Evolutionary conservation across 2,888 invertebrate species (phyloP).

Genomic region (Caenorhabditis doughertyi): DNA sequence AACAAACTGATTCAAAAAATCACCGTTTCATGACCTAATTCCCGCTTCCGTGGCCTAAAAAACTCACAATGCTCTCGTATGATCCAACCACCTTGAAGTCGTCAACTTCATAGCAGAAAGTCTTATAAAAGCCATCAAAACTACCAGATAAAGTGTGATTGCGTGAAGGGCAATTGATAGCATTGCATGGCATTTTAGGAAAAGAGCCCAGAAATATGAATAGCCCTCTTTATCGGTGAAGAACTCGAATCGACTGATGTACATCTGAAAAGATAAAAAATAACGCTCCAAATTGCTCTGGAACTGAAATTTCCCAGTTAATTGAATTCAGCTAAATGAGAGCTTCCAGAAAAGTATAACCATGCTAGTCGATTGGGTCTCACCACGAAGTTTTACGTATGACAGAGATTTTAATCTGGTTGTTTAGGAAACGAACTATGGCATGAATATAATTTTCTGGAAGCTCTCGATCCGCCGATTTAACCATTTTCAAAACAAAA

Average conservation of each 20-base stretch:
- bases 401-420: no score
- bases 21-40: background rate
- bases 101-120: slow-evolving; percentile 71
- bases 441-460: no score
- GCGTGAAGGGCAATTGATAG: slow-evolving; percentile 77
- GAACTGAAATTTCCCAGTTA: no score
- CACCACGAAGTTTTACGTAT: no score
- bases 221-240: slow-evolving; percentile 69
- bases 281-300: no score
- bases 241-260: slow-evolving; percentile 77
- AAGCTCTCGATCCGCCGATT: no score
- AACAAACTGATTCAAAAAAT: background rate
- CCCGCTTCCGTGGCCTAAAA: background rate
- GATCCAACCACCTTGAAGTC: slow-evolving; percentile 66
- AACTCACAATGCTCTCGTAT: slow-evolving; percentile 69
- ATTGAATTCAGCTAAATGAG: no score
- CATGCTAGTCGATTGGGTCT: no score
- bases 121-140: slow-evolving; percentile 79
- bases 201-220: slow-evolving; percentile 73
- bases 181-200: slow-evolving; percentile 76
- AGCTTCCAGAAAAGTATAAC: no score
- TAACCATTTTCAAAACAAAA: background rate
- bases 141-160: slow-evolving; percentile 77
- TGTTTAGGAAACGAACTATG: no score
- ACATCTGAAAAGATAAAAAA: slow-evolving; percentile 70